phyloP scores from a whole-genome alignment of 2,113 vertebrate species.

The Megaleporinus macrocephalus region DNA sequence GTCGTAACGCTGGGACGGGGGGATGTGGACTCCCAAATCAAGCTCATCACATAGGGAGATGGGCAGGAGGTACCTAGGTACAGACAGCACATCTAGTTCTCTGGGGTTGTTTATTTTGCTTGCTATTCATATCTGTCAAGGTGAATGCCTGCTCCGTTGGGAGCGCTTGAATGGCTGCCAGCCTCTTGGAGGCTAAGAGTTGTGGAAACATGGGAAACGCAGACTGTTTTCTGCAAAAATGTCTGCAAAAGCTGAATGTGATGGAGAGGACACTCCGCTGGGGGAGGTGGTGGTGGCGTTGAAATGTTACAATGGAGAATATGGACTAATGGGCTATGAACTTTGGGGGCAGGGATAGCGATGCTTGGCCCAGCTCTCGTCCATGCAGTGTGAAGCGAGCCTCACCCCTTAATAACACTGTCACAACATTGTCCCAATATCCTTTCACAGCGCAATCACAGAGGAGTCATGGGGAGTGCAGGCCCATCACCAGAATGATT shows the following conservation, averaged over 20 bases:
- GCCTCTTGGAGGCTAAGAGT: slow-evolving; percentile 19
- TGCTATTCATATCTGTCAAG: slow-evolving; percentile 64
- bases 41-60: slow-evolving; percentile 5
- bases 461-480: slow-evolving; percentile 16
- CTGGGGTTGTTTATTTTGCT: slow-evolving; percentile 53
- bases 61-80: slow-evolving; percentile 58
- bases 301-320: neutral
- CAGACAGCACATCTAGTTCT: slow-evolving; percentile 46
- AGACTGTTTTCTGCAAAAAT: slow-evolving; percentile 54
- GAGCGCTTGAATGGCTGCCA: slow-evolving; percentile 61
- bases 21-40: slow-evolving; percentile 19
- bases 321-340: neutral
- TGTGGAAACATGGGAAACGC: slow-evolving; percentile 30
- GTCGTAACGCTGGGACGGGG: slow-evolving; percentile 45
- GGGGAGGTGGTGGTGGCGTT: slow-evolving; percentile 10
- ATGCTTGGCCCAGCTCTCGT: neutral
- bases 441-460: slow-evolving; percentile 23
- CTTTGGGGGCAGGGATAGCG: neutral
- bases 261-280: neutral
- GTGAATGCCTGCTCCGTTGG: slow-evolving; percentile 46
- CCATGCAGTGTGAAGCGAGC: neutral
- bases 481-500: slow-evolving; percentile 40
- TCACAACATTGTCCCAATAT: slow-evolving; percentile 17
- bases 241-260: slow-evolving; percentile 55
- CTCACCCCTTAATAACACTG: slow-evolving; percentile 16